Conservation (phyloP, 2,113 vertebrate genomes). For the Malurus elegans region DNA sequence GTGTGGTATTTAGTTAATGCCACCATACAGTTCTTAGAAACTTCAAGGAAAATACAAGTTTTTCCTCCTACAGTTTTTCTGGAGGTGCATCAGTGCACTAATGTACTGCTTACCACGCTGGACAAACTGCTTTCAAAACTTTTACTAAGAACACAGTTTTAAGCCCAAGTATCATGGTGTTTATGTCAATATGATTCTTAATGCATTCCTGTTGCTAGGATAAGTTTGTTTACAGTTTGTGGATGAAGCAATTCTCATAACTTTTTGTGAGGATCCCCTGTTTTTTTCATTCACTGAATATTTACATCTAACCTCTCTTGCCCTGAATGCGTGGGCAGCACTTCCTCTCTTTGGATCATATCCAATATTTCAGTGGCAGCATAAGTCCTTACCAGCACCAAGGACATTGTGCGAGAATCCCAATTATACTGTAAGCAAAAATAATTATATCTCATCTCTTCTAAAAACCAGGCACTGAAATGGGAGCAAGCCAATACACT, state of each 20-base stretch:
- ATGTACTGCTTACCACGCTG: rapidly evolving
- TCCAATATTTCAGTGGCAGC: not conserved
- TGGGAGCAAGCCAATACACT: not conserved
- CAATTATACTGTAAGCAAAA: not conserved
- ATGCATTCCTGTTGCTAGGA: not conserved
- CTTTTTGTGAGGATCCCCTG: not conserved
- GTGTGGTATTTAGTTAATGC: not conserved
- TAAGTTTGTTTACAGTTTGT: not conserved
- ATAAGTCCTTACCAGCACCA: not conserved
- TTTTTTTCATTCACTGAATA: not conserved
- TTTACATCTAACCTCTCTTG: not conserved
- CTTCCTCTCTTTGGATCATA: not conserved
- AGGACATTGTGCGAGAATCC: not conserved
- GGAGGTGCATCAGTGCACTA: not conserved
- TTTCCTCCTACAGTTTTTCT: not conserved
- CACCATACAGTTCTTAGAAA: not conserved
- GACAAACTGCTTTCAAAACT: not conserved
- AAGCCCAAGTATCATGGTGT: not conserved
- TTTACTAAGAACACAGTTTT: not conserved
- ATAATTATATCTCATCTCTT: not conserved
- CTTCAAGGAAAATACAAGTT: not conserved
- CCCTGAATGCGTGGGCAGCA: not conserved
- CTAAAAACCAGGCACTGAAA: not conserved
- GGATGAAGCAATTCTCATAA: not conserved
- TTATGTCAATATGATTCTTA: not conserved